These are phyloP conservation scores for Melanotaenia duboulayi DNA, from an alignment of 2,113 vertebrate genomes.

Conservation along the genomic window DNA sequence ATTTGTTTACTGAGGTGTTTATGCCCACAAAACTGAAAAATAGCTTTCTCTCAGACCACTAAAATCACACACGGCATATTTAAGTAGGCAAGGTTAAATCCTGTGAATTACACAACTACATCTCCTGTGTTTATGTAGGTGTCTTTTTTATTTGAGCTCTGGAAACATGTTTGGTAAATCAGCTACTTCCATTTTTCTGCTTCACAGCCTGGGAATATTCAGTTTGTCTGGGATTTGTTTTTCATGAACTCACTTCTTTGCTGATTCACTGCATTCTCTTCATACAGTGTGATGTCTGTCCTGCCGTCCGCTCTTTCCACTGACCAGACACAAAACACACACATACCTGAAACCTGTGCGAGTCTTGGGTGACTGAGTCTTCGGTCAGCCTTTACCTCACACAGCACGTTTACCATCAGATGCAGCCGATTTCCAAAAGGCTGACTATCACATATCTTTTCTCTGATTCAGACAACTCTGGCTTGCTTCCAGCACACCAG, in stretches of 20 bases:
- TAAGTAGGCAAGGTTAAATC: constrained; percentile 9
- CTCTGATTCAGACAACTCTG: constrained; percentile 20
- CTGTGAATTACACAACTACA: constrained; percentile 1
- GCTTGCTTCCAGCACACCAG: constrained; percentile 47
- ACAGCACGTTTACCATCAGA: constrained; percentile 34
- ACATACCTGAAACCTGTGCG: constrained; percentile 42
- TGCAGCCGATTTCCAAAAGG: constrained; percentile 32
- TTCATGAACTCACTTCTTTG: constrained; percentile 42
- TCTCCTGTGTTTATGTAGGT: background rate
- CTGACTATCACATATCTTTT: constrained; percentile 15
- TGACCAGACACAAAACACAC: constrained; percentile 42
- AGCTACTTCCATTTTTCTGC: constrained; percentile 12
- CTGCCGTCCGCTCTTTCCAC: constrained; percentile 38
- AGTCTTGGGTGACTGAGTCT: constrained; percentile 41
- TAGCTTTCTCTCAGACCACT: constrained; percentile 26
- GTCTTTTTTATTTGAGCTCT: constrained; percentile 35
- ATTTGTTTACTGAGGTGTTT: constrained; percentile 56
- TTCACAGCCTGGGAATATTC: constrained; percentile 39
- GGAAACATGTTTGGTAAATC: constrained; percentile 41
- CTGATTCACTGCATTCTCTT: constrained; percentile 53
- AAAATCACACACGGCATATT: constrained; percentile 23
- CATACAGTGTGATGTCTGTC: constrained; percentile 30
- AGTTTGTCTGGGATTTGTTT: constrained; percentile 26
- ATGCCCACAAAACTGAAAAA: constrained; percentile 27
- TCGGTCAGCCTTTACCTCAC: constrained; percentile 35